These are phyloP conservation scores for Celastrina argiolus DNA, from an alignment of 2,888 invertebrate genomes.

Conservation along the genomic window DNA sequence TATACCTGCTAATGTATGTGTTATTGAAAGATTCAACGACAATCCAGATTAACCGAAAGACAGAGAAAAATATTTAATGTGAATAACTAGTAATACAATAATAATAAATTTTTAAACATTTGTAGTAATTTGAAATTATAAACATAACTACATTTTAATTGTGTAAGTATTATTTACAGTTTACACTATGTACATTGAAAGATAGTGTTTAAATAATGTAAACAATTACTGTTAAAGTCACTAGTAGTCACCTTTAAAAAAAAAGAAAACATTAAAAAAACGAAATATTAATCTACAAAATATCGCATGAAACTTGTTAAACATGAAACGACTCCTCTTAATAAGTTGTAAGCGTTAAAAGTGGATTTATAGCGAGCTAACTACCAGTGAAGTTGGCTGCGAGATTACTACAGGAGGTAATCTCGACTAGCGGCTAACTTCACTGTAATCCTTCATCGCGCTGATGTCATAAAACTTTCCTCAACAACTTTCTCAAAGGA, in stretches of 20 bases:
- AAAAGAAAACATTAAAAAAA: too few relatives aligned
- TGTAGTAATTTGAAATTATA: not conserved
- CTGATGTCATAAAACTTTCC: slow-evolving; percentile 48
- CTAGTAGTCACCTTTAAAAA: too few relatives aligned
- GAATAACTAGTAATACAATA: too few relatives aligned
- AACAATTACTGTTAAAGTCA: too few relatives aligned
- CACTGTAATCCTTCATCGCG: slow-evolving; percentile 52
- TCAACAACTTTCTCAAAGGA: slow-evolving; percentile 30
- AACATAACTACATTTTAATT: not conserved
- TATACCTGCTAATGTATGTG: too few relatives aligned
- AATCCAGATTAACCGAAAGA: too few relatives aligned
- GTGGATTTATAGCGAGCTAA: slow-evolving; percentile 20
- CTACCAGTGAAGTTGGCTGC: slow-evolving; percentile 5
- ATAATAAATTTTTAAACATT: too few relatives aligned
- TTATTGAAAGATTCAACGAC: too few relatives aligned
- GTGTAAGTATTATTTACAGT: too few relatives aligned
- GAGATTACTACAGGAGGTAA: slow-evolving; percentile 26
- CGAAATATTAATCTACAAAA: not conserved
- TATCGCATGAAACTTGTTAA: not conserved
- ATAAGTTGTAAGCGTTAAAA: slow-evolving; percentile 19
- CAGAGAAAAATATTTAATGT: too few relatives aligned
- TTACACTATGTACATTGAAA: too few relatives aligned
- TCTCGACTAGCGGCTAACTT: slow-evolving; percentile 37
- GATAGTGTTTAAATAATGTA: too few relatives aligned
- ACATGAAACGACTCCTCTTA: slow-evolving; percentile 1